Evolutionary conservation across 2,888 invertebrate species (phyloP).

Genomic region (Stenolophus ochropezus): DNA sequence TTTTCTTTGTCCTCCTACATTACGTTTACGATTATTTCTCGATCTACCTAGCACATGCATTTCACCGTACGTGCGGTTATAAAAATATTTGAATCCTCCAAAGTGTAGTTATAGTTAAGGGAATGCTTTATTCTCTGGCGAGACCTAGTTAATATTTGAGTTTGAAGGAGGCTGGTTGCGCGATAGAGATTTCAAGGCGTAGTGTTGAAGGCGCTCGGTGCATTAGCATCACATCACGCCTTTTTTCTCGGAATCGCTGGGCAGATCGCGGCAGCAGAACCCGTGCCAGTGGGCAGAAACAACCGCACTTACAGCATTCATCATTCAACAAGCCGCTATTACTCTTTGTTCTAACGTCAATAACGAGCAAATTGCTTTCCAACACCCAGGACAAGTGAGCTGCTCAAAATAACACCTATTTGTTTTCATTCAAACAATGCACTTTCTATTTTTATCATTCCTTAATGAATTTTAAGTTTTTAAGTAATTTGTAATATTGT

Average conservation of each 20-base stretch:
- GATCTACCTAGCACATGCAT: no score
- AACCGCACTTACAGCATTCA: constrained; percentile 52
- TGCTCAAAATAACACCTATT: neutral
- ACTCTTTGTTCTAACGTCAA: constrained; percentile 36
- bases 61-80: no score
- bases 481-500: no score
- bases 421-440: neutral
- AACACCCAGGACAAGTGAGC: constrained; percentile 2
- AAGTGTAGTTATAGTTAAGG: no score
- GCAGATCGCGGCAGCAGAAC: constrained; percentile 25
- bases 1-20: no score
- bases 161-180: neutral
- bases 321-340: constrained; percentile 49
- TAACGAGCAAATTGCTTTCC: constrained; percentile 21
- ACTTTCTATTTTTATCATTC: no score
- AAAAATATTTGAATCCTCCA: no score
- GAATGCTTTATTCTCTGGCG: no score
- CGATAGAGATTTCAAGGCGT: constrained; percentile 32
- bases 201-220: constrained; percentile 39
- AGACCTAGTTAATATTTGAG: neutral
- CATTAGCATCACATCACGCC: constrained; percentile 54
- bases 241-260: constrained; percentile 52
- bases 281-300: constrained; percentile 43
- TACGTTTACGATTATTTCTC: no score
- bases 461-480: no score